A percentile compares a stretch with the other conserved stretches of the same genome.
phyloP scores from a whole-genome alignment of 2,797 vertebrate genomes.

The Anniella stebbinsi region DNA sequence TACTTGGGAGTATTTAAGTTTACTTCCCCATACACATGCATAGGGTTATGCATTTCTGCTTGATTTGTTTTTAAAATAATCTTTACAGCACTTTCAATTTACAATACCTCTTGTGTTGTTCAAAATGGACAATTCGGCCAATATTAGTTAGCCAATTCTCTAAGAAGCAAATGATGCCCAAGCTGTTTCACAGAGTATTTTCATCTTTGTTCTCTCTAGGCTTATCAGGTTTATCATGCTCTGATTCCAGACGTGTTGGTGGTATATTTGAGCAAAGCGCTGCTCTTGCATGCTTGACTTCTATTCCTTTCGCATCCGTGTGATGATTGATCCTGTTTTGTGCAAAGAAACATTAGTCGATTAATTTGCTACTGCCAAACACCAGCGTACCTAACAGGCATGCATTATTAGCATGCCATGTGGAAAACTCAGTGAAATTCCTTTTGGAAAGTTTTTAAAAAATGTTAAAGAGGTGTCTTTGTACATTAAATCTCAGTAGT shows the following conservation, averaged over 20 bases:
- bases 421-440: conserved; percentile 60
- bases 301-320: conserved; percentile 32
- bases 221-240: conserved; percentile 24
- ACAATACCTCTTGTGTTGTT: conserved; percentile 16
- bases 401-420: conserved; percentile 44
- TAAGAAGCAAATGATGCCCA: conserved; percentile 44
- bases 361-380: conserved; percentile 64
- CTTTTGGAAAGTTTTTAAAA: conserved; percentile 58
- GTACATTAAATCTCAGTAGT: neutral
- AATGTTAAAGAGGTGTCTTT: neutral
- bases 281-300: conserved; percentile 34
- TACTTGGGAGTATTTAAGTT: neutral
- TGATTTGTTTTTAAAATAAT: neutral
- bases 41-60: neutral
- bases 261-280: fast-evolving
- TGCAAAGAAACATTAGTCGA: conserved; percentile 69
- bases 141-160: conserved; percentile 24
- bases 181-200: conserved; percentile 46
- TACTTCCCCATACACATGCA: neutral
- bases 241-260: neutral
- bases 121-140: conserved; percentile 25
- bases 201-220: neutral
- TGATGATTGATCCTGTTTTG: conserved; percentile 40
- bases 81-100: neutral
- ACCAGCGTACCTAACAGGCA: conserved; percentile 55